A percentile compares a stretch with the other conserved stretches of the same genome.
Conservation (phyloP, 2,113 vertebrate species). For the Phycodurus eques region DNA sequence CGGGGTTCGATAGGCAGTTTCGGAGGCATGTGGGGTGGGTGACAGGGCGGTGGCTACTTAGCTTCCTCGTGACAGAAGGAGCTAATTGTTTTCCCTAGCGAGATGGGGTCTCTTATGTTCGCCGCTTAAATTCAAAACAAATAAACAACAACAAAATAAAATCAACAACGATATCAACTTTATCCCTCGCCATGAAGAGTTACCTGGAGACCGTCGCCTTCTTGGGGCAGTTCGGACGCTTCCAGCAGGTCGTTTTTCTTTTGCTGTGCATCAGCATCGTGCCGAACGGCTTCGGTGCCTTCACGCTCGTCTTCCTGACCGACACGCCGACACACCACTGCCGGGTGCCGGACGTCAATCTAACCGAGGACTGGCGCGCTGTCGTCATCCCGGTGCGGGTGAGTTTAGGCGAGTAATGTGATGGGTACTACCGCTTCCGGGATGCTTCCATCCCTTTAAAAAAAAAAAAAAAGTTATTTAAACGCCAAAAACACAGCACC, state of each 20-base stretch:
- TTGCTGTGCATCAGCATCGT: conserved; percentile 52
- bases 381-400: conserved; percentile 51
- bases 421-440: neutral
- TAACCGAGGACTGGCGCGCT: conserved; percentile 50
- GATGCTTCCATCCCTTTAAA: neutral
- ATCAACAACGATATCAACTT: neutral
- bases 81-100: neutral
- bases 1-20: neutral
- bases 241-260: conserved; percentile 70
- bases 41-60: neutral
- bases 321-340: conserved; percentile 60
- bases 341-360: conserved; percentile 49
- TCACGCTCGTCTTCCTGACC: conserved; percentile 53
- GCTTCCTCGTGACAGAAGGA: neutral
- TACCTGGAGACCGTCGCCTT: conserved; percentile 72
- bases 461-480: neutral
- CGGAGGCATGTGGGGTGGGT: no score
- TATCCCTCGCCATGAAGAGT: conserved; percentile 46
- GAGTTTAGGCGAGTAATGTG: neutral
- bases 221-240: conserved; percentile 70
- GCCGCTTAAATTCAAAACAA: neutral
- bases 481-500: no score
- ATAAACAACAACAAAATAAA: neutral
- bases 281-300: conserved; percentile 54
- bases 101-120: neutral